Evolutionary conservation across 2,113 vertebrate species (phyloP).

Genomic region (Sander lucioperca): DNA sequence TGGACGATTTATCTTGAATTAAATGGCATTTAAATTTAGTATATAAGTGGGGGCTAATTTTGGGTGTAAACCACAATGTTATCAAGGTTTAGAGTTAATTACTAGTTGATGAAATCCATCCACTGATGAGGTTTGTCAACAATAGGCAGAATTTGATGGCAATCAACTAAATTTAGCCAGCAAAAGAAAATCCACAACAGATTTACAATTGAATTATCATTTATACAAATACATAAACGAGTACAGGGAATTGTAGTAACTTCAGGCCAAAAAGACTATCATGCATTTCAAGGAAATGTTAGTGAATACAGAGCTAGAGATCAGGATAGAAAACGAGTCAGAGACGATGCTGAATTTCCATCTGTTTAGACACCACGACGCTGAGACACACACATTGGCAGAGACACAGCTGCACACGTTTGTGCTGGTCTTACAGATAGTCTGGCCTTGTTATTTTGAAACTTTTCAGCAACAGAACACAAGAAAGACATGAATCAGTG

Average conservation of each 20-base stretch:
- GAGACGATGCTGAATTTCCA: background rate
- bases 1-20: background rate
- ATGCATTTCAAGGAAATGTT: background rate
- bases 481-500: background rate
- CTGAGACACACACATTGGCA: background rate
- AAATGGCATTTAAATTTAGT: background rate
- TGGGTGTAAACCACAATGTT: background rate
- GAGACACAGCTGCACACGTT: background rate
- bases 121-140: background rate
- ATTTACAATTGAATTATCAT: background rate
- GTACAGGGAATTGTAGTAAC: background rate
- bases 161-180: background rate
- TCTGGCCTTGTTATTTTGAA: background rate
- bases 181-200: background rate
- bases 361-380: background rate
- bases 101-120: background rate
- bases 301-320: background rate
- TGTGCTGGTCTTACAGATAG: background rate
- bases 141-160: background rate
- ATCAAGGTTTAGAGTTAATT: background rate
- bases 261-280: background rate
- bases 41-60: background rate
- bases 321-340: background rate
- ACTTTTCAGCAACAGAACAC: background rate
- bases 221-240: background rate